A percentile compares a stretch with the other conserved stretches of the same genome.
Conservation (phyloP, 1,140 invertebrate species). For the Scaptomyza montana region DNA sequence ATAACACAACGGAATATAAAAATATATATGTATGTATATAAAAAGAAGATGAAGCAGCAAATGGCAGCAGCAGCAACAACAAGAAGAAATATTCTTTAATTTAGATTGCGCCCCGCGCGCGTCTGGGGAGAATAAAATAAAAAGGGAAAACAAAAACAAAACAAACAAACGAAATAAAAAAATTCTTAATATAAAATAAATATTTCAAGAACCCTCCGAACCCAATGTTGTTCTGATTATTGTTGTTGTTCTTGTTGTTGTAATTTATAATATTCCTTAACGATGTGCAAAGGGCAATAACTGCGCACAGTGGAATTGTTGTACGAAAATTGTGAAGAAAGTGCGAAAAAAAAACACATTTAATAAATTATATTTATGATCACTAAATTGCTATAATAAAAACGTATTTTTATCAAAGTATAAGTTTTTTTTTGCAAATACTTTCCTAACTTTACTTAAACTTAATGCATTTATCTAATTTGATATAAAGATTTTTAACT, state of each 20-base stretch:
- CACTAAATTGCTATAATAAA: too few species aligned
- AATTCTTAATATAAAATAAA: slow-evolving; percentile 78
- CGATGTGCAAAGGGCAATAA: slow-evolving; percentile 82
- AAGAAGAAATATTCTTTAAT: slow-evolving; percentile 81
- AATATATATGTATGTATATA: neutral
- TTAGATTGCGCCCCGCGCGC: slow-evolving; percentile 69
- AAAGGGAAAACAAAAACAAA: slow-evolving; percentile 28
- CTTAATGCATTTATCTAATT: too few species aligned
- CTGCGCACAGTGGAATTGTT: slow-evolving; percentile 60
- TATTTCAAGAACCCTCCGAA: slow-evolving; percentile 70
- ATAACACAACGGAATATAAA: slow-evolving; percentile 72
- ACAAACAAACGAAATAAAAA: slow-evolving; percentile 14
- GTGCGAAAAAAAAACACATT: too few species aligned
- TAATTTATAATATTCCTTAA: slow-evolving; percentile 84
- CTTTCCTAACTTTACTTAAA: too few species aligned
- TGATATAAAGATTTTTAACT: too few species aligned
- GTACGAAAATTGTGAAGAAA: neutral
- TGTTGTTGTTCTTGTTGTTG: slow-evolving; percentile 70
- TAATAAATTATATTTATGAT: too few species aligned
- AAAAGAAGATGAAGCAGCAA: slow-evolving; percentile 36
- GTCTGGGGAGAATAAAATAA: slow-evolving; percentile 45
- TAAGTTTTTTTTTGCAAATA: too few species aligned
- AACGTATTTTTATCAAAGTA: too few species aligned
- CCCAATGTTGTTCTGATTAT: slow-evolving; percentile 23
- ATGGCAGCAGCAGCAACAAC: slow-evolving; percentile 44